phyloP scores from a whole-genome alignment of 1,140 invertebrate genomes.

The Lucilia sericata region DNA sequence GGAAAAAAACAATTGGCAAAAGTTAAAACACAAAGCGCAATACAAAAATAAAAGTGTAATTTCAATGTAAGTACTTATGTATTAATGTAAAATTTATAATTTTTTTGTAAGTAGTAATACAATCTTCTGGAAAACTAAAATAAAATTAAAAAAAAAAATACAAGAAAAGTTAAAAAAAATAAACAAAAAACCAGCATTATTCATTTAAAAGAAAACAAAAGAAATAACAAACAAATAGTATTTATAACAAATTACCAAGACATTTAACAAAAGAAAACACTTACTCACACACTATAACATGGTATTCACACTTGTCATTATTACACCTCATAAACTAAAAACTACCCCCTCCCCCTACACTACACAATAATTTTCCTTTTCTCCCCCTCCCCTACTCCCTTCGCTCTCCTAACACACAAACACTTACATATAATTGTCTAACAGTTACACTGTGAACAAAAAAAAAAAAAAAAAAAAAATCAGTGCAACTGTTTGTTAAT shows the following conservation, averaged over 20 bases:
- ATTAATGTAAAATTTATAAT: conserved; percentile 18
- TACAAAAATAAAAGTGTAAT: neutral
- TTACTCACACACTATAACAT: neutral
- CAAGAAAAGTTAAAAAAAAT: neutral
- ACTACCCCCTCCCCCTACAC: no score
- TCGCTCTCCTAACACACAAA: neutral
- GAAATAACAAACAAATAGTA: neutral
- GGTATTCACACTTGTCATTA: no score
- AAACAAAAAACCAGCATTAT: neutral
- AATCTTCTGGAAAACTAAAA: neutral
- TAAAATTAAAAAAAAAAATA: neutral
- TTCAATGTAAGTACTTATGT: conserved; percentile 26
- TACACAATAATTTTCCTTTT: no score
- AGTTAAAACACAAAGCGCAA: neutral
- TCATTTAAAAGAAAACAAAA: neutral
- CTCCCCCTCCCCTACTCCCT: neutral
- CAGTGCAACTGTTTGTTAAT: conserved; percentile 1
- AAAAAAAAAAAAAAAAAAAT: neutral
- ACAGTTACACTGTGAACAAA: neutral
- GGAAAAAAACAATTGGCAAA: neutral
- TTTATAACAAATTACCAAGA: neutral
- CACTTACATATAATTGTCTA: neutral
- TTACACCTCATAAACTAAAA: neutral
- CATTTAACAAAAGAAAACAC: neutral
- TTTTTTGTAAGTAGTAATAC: conserved; percentile 18